Evolutionary conservation across 2,888 invertebrate genomes (phyloP).

Genomic region (Trimorus sp.): DNA sequence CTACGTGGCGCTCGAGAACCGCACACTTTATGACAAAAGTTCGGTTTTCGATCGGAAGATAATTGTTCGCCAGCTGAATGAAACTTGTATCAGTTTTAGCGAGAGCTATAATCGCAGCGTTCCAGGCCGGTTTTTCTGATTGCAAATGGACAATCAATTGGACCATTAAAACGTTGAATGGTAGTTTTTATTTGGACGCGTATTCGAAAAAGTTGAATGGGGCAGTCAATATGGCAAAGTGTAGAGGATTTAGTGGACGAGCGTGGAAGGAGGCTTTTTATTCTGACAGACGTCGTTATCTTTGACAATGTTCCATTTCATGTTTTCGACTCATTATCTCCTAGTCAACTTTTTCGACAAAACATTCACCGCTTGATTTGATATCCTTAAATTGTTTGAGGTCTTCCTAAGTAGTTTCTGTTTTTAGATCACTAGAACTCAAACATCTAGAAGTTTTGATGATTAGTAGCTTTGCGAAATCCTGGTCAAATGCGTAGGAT

Average conservation of each 20-base stretch:
- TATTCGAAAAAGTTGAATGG: not conserved
- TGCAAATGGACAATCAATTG: slow-evolving; percentile 12
- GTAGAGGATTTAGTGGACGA: not conserved
- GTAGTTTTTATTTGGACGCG: not conserved
- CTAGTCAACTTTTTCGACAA: no score
- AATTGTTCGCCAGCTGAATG: not conserved
- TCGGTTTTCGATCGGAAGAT: not conserved
- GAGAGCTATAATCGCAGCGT: not conserved
- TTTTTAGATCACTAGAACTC: no score
- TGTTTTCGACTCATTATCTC: no score
- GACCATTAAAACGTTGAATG: not conserved
- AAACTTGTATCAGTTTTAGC: slow-evolving; percentile 8
- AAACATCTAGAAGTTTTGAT: no score
- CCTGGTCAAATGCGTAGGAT: no score
- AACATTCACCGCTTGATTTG: no score
- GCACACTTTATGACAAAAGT: slow-evolving; percentile 8
- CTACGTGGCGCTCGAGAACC: not conserved
- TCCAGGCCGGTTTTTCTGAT: not conserved
- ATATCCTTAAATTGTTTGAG: no score
- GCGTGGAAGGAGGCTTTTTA: no score
- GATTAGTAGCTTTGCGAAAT: no score
- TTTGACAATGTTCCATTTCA: no score
- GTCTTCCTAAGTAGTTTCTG: no score
- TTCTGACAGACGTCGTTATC: no score
- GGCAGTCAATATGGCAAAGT: not conserved